Evolutionary conservation across 2,113 vertebrate species (phyloP), one percentile per base, ranked within the genome.

Genomic region (Tyrannus savana): DNA sequence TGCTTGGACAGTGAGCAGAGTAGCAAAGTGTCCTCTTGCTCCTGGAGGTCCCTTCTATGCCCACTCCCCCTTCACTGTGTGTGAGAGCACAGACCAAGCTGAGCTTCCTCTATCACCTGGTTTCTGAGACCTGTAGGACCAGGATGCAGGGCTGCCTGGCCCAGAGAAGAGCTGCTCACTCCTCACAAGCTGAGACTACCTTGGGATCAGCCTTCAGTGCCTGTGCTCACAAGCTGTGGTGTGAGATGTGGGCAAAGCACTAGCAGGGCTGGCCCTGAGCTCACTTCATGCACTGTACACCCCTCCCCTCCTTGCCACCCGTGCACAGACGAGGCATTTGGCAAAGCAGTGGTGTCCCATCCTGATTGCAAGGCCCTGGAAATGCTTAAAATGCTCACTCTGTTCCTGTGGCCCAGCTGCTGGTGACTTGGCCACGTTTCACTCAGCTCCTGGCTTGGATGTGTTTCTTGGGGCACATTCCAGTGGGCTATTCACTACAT

Each of bases 241-340:
- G 1, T 33, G 55, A 84, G 59, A 39, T 22, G 15, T 64, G 59
- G 73, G 46, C 31, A 73, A 68, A 87, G 55, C 50, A 52, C 14
- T 15, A 52, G 25, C 50, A 39, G 35, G 50, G 31, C 73, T 84
- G 50, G 50, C 46, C 50, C 46, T 53, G 68, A 47, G 76, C 37
- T 94, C 1, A 0, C 59, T 76, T 80, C 22, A 4, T 24, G 31
- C 46, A 12, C 56, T 0, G 1, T 31, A 30, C 46, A 4, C 10
- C 33, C 8, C 14, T 87, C 9, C 10, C 41, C 0, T 3, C 47
- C 37, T 42, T 5, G 6, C 27, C 1, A 2, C 24, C 46, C 0
- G 0, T 44, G 19, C 11, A 7, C 28, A 69, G 27, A 24, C 0
- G 3, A 60, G 63, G 49, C 12, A 3, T 81, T 77, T 69, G 76